Base-by-base conservation (phyloP, 2,113 vertebrate genomes). In the Pipra filicauda region DNA sequence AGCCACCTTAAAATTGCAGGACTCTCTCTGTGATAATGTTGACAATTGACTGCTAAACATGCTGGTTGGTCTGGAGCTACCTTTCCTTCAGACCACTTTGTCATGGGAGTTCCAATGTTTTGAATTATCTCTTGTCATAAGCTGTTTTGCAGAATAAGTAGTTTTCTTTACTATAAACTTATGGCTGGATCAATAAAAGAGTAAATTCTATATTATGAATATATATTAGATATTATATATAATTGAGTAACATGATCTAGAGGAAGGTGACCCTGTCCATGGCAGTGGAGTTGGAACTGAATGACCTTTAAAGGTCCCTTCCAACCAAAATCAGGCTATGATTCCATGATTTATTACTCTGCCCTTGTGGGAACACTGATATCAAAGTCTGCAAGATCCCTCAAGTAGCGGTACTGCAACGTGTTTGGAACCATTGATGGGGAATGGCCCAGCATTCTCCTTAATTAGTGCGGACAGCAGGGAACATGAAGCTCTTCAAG, bases 361-460 rank as follows among this genome's bases (percentile, higher is more conserved):
- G 46, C 19, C 21, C 11, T 55, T 15, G 8, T 33, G 37, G 21
- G 30, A 84, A 37, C 12, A 44, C 27, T 3, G 3, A 23, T 14
- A n/a, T 12, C 31, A 28, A 66, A 66, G 15, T 26, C 65, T 37
- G 28, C 33, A 81, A 41, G 48, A 27, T 20, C 9, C 43, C 35
- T 66, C 7, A 7, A 6, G 5, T 5, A 15, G 35, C 11, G 12
- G 13, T n/a, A 44, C 17, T n/a, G 17, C 31, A n/a, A 14, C 0
- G 0, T 33, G 5, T 44, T 58, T 58, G 43, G 15, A 31, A 83
- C 26, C 21, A 15, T 20, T 0, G 0, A 33, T n/a, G 43, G 11
- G 30, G 28, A 81, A 52, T 0, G 2, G 14, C 8, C 21, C 39
- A 64, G 22, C 19, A 33, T 49, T 39, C 44, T 59, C 8, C 23